Evolutionary conservation across 2,888 invertebrate genomes (phyloP).

Genomic region (Clunio marinus): DNA sequence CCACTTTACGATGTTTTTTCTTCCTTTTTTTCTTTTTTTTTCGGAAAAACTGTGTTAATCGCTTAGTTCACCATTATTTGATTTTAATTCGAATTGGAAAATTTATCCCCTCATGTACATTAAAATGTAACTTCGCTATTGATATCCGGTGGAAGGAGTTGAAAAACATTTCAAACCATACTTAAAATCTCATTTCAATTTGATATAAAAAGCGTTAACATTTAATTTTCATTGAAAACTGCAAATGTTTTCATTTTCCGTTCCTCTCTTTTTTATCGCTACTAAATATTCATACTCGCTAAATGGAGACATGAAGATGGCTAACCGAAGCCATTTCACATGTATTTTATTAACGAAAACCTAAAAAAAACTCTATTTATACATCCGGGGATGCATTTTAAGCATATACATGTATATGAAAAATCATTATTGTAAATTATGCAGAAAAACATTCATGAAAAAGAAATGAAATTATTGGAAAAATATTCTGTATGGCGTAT

Average conservation of each 20-base stretch:
- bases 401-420: conserved; percentile 4
- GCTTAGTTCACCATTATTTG: conserved; percentile 15
- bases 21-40: too few species aligned
- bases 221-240: conserved; percentile 13
- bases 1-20: conserved; percentile 14
- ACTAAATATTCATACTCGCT: background rate
- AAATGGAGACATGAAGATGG: conserved; percentile 22
- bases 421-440: conserved; percentile 38
- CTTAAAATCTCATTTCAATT: conserved; percentile 14
- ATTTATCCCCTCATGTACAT: too few species aligned
- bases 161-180: too few species aligned
- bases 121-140: too few species aligned
- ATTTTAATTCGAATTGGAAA: conserved; percentile 14
- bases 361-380: conserved; percentile 13
- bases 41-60: conserved; percentile 16
- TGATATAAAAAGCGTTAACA: background rate
- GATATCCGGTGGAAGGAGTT: too few species aligned
- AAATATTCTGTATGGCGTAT: conserved; percentile 7
- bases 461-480: too few species aligned
- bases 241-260: conserved; percentile 16
- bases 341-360: conserved; percentile 16
- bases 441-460: conserved; percentile 32
- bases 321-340: conserved; percentile 35
- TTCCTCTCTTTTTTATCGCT: conserved; percentile 5
- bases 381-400: conserved; percentile 10